Conservation (phyloP, 2,113 vertebrate genomes). For the Taurulus bubalis region DNA sequence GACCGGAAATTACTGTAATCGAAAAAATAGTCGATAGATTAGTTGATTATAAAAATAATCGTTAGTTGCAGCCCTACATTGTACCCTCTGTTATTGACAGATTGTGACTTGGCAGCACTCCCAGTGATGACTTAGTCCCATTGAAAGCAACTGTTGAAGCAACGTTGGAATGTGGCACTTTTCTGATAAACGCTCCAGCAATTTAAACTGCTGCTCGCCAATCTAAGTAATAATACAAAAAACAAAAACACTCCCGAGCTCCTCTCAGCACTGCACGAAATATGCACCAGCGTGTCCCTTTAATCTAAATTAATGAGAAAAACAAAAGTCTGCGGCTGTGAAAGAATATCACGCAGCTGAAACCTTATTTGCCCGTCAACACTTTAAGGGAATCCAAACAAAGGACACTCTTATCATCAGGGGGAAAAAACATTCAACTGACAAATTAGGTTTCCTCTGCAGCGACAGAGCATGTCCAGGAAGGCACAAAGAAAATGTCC, state of each 20-base stretch:
- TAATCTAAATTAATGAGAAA: background rate
- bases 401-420: background rate
- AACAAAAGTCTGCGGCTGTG: background rate
- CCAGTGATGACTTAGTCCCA: constrained; percentile 11
- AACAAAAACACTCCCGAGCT: background rate
- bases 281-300: background rate
- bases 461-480: background rate
- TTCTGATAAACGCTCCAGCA: constrained; percentile 16
- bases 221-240: background rate
- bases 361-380: background rate
- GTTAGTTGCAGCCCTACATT: too few relatives aligned
- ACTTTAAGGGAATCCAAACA: background rate
- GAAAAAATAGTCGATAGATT: too few relatives aligned
- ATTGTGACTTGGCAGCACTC: background rate
- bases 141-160: constrained; percentile 29
- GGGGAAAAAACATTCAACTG: background rate
- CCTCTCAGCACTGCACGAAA: background rate
- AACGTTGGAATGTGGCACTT: constrained; percentile 26
- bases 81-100: background rate
- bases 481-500: background rate
- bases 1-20: too few relatives aligned
- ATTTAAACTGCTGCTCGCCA: background rate
- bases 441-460: background rate
- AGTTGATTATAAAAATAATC: too few relatives aligned
- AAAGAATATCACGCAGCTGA: background rate